Base-by-base conservation (phyloP, 1,140 invertebrate genomes). In the Mercenaria mercenaria region DNA sequence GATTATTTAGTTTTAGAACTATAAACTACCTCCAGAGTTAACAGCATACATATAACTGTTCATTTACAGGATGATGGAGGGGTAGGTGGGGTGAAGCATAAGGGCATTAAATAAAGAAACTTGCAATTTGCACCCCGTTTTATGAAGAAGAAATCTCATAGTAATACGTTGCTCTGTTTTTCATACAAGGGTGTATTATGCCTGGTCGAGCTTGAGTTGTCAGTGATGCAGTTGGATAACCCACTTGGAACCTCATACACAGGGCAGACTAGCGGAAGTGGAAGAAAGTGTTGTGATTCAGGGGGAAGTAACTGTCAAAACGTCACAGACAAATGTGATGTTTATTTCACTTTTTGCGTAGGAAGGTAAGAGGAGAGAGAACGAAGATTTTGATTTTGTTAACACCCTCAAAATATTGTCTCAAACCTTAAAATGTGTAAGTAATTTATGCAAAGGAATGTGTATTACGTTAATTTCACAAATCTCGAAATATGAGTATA, bases 181-280 rank as follows among this genome's bases (percentile, higher is more conserved):
- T 26, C 11, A 26, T 52, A 34, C 6, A 15, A 79, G 76, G 34
- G 3, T 4, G 76, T 56, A 11, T 37, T 23, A 37, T 50, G 34
- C 26, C 23, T 82, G 20, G 67, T 85, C 0, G n/a, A 74, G 13
- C 13, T 85, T 4, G 64, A 85, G n/a, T 52, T 85, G 29, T 37
- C 41, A 26, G 47, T 85, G 8, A 4, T 85, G 4, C 82, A 85
- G 32, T 85, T 72, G 20, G 64, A 85, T 61, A 85, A 85, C 34
- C 82, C 82, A n/a, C 47, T 74, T 8, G 82, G 82, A 20, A 85
- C 67, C 10, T 85, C 82, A 52, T 85, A 85, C 26, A 69, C 43
- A 20, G 61, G 64, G 8, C 13, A 52, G 20, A 52, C 6, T n/a
- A 6, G 15, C 8, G 64, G n/a, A 69, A 52, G 15, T 23, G n/a